Base-by-base conservation (phyloP, 1,140 invertebrate species). In the Drosophila burlai region DNA sequence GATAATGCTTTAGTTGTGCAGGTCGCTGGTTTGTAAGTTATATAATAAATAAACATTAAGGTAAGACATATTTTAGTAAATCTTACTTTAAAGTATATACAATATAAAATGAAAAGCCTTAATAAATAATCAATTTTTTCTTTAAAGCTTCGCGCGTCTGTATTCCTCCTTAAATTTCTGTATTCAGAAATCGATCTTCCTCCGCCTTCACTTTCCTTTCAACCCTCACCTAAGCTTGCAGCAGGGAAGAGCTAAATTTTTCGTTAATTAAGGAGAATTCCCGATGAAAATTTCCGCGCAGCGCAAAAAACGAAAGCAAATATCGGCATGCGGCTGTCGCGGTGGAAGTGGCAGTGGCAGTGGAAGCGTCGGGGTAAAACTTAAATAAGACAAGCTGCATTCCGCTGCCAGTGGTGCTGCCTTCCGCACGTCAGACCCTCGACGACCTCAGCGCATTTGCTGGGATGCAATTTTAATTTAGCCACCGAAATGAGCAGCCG, bases 401-500 rank as follows among this genome's bases (percentile, higher is more conserved):
- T n/a, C 31, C 50, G 7, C 13, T 62, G 36, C 11, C 36, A 38
- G 36, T 38, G 36, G 36, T 38, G 36, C 36, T 38, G 16, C 42
- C 43, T 45, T 40, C 36, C 36, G 36, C 52, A 71, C 52, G 29
- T 42, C 69, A 72, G 66, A 42, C 65, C 69, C 45, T 50, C 38
- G 54, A 72, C 63, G 49, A 69, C 49, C 79, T 57, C 65, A 29
- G 38, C 72, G 67, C 84, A 71, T 79, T 84, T 85, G 78, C 68
- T 58, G 61, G 85, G 81, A 75, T 82, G 85, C 85, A 90, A 89
- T 90, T 89, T 89, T 89, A 90, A 89, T 89, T 90, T 90, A 61
- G 78, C 63, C 64, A 80, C 49, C 77, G 54, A 87, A 89, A 89
- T 89, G 84, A 86, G 80, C 75, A 82, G 66, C 72, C 71, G 60